These are phyloP conservation scores for Hydractinia echinata DNA, from an alignment of 30 jellyfish, hydroid and myxozoan genomes.

Conservation along the genomic window DNA sequence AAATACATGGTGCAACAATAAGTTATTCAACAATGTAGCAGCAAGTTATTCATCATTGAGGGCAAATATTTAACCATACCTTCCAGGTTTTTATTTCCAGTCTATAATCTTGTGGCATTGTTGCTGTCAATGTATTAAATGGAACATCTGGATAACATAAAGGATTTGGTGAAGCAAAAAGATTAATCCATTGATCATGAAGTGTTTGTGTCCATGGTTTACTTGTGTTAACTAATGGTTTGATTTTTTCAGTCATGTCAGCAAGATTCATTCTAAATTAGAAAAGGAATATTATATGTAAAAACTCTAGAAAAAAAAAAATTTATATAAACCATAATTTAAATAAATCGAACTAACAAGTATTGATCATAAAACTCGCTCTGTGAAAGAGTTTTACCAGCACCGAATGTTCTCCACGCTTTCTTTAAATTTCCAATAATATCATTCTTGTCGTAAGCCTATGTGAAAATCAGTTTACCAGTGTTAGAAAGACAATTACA, in stretches of 20 bases:
- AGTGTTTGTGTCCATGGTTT: constrained; percentile 44
- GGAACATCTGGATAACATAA: constrained; percentile 43
- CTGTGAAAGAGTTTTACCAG: constrained; percentile 10
- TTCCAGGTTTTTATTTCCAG: too few species aligned
- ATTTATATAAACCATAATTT: background rate
- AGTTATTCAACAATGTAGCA: too few species aligned
- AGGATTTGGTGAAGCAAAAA: constrained; percentile 51
- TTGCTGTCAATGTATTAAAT: constrained; percentile 26
- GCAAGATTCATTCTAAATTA: constrained; percentile 18
- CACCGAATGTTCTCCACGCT: constrained; percentile 43
- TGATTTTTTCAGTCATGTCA: constrained; percentile 23
- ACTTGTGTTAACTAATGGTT: constrained; percentile 41
- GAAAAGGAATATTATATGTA: background rate
- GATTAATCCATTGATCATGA: constrained; percentile 42
- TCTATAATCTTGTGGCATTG: too few species aligned
- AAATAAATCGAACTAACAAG: background rate
- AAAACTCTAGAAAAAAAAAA: background rate
- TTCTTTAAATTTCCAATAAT: constrained; percentile 30
- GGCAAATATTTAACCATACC: too few species aligned
- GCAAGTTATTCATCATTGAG: too few species aligned
- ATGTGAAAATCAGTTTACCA: background rate
- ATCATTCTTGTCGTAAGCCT: constrained; percentile 21
- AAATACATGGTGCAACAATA: too few species aligned
- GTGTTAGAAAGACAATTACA: too few species aligned
- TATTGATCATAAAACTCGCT: constrained; percentile 29